Conservation (phyloP, 2,797 vertebrate genomes). For the Protosalanx chinensis region DNA sequence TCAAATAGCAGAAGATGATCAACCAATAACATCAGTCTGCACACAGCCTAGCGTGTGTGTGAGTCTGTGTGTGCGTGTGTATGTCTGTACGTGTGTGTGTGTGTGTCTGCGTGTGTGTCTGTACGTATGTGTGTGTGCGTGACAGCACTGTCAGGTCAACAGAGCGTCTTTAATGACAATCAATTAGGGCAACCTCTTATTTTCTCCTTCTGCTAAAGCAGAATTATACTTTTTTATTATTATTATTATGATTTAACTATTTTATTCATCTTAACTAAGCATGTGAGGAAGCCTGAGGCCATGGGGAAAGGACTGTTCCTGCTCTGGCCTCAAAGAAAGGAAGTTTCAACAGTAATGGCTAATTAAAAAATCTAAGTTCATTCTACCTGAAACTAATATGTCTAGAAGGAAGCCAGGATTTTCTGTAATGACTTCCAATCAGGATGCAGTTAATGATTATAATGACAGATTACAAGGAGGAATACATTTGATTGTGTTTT, state of each 20-base stretch:
- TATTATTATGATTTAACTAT: conserved; percentile 34
- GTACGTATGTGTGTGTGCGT: background rate
- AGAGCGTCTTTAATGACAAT: conserved; percentile 51
- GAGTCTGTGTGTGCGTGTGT: conserved; percentile 1
- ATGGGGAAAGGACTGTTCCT: background rate
- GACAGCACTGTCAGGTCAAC: background rate
- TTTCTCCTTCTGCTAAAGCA: conserved; percentile 65
- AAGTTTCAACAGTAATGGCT: conserved; percentile 20
- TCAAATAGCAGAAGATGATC: conserved; percentile 33
- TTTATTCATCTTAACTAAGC: conserved; percentile 42
- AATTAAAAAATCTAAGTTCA: conserved; percentile 48
- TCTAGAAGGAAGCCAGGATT: conserved; percentile 48
- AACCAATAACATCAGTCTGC: conserved; percentile 48
- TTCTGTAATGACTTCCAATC: conserved; percentile 11
- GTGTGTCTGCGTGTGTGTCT: conserved; percentile 6
- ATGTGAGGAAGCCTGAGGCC: conserved; percentile 49
- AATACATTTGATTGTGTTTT: too few relatives aligned
- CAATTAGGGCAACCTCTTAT: conserved; percentile 61
- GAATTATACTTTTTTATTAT: conserved; percentile 43
- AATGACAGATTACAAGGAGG: background rate
- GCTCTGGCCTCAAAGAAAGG: background rate
- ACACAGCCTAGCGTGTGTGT: background rate
- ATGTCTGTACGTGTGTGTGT: conserved; percentile 2
- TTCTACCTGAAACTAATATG: conserved; percentile 56
- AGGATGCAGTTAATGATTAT: background rate